These are phyloP conservation scores for Onychostoma macrolepis DNA, from an alignment of 2,113 vertebrate species.

Conservation along the genomic window DNA sequence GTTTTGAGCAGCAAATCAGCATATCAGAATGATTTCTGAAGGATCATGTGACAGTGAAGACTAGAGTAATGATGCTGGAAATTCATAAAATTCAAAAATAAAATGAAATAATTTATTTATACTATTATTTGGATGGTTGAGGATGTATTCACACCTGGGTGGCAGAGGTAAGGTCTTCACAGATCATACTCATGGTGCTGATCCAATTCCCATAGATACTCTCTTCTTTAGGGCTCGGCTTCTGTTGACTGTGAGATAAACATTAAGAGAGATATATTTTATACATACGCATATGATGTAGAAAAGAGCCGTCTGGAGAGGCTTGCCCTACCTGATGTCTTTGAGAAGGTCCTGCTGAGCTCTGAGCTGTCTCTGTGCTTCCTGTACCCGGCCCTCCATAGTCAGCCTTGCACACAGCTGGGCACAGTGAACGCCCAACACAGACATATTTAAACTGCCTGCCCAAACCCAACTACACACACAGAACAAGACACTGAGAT, in stretches of 20 bases:
- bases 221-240: slow-evolving; percentile 68
- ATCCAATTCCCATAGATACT: slow-evolving; percentile 79
- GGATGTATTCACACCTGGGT: slow-evolving; percentile 56
- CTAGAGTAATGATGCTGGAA: background rate
- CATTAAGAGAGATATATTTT: background rate
- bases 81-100: background rate
- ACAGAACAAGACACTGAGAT: background rate
- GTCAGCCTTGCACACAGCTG: slow-evolving; percentile 77
- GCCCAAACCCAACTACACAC: slow-evolving; percentile 65
- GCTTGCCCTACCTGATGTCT: slow-evolving; percentile 68
- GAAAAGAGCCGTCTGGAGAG: background rate
- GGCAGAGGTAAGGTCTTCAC: slow-evolving; percentile 67
- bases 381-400: slow-evolving; percentile 76
- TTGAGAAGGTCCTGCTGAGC: slow-evolving; percentile 73
- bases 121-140: background rate
- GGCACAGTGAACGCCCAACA: slow-evolving; percentile 77
- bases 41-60: background rate
- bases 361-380: slow-evolving; percentile 72
- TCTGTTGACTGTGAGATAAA: slow-evolving; percentile 61
- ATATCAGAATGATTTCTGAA: background rate
- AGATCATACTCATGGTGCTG: slow-evolving; percentile 74
- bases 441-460: slow-evolving; percentile 70
- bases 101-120: background rate
- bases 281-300: slow-evolving; percentile 5
- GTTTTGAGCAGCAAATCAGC: background rate